Evolutionary conservation across 1,140 invertebrate species (phyloP).

Genomic region (Teleogryllus occipitalis): DNA sequence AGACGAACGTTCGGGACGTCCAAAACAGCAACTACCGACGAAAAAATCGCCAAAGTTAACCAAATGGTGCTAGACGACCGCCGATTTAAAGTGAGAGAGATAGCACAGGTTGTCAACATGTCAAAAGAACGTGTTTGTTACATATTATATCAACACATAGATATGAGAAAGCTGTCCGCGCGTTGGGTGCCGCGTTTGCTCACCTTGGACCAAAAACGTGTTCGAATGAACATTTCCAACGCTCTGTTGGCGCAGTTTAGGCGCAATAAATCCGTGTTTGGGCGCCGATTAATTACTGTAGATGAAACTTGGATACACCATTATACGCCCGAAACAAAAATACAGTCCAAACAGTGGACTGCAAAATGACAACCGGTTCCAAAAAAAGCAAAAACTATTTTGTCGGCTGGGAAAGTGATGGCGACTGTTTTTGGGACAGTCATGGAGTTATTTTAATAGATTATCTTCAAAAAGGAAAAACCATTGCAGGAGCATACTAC

Average conservation of each 20-base stretch:
- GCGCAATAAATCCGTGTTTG: conserved; percentile 20
- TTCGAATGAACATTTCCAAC: conserved; percentile 23
- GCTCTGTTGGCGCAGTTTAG: conserved; percentile 23
- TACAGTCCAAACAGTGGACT: conserved; percentile 23
- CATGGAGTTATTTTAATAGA: conserved; percentile 35
- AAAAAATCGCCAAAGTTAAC: neutral
- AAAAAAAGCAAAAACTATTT: conserved; percentile 27
- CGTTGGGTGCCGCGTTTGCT: too few relatives aligned
- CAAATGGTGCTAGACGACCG: too few relatives aligned
- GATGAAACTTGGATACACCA: too few relatives aligned
- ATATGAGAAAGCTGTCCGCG: too few relatives aligned
- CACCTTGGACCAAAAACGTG: too few relatives aligned
- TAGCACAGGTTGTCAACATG: neutral
- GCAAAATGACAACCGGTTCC: conserved; percentile 11
- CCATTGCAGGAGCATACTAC: too few relatives aligned
- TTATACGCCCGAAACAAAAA: conserved; percentile 24
- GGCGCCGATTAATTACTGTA: conserved; percentile 21
- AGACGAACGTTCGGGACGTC: neutral
- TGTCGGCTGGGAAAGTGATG: conserved; percentile 32
- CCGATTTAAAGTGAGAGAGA: conserved; percentile 1
- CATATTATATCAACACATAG: conserved; percentile 23
- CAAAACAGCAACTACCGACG: neutral
- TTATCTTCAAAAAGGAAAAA: conserved; percentile 40
- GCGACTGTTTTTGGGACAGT: conserved; percentile 33
- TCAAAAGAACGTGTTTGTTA: too few relatives aligned